A percentile compares a stretch with the other conserved stretches of the same genome.
phyloP scores from a whole-genome alignment of 2,113 vertebrate species.

The Sebastes fasciatus region DNA sequence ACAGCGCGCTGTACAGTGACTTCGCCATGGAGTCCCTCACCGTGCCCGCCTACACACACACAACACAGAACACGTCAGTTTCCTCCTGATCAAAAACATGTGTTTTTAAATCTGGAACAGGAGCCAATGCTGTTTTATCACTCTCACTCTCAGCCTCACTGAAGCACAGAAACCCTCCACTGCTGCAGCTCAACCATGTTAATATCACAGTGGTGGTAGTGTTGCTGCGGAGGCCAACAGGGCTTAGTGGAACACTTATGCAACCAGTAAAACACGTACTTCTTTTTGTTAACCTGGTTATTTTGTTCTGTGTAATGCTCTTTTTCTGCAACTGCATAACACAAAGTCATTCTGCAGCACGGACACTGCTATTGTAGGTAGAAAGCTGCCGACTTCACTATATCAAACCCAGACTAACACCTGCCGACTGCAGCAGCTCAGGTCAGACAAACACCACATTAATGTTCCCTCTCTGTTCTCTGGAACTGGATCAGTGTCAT shows the following conservation, averaged over 20 bases:
- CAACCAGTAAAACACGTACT: not conserved
- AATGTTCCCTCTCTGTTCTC: slow-evolving; percentile 11
- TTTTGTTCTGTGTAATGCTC: not conserved
- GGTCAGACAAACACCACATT: slow-evolving; percentile 12
- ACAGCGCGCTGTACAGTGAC: slow-evolving; percentile 93
- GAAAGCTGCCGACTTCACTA: not conserved
- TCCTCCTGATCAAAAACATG: slow-evolving; percentile 41
- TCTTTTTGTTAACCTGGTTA: not conserved
- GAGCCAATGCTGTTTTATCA: slow-evolving; percentile 1
- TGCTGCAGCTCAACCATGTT: not conserved
- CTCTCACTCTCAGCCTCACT: not conserved
- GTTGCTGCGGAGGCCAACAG: not conserved
- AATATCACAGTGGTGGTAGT: not conserved
- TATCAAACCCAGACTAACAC: not conserved
- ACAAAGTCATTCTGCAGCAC: not conserved
- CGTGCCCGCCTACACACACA: slow-evolving; percentile 88
- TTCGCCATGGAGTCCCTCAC: slow-evolving; percentile 98
- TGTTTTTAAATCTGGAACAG: slow-evolving; percentile 31
- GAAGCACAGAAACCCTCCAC: not conserved
- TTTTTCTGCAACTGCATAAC: not conserved
- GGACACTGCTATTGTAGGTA: not conserved
- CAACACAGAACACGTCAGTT: slow-evolving; percentile 23
- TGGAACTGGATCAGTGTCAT: slow-evolving; percentile 37
- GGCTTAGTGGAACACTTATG: slow-evolving; percentile 3
- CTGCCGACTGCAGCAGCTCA: not conserved